Evolutionary conservation across 2,113 vertebrate genomes (phyloP).

Genomic region (Aspidoscelis tigris): DNA sequence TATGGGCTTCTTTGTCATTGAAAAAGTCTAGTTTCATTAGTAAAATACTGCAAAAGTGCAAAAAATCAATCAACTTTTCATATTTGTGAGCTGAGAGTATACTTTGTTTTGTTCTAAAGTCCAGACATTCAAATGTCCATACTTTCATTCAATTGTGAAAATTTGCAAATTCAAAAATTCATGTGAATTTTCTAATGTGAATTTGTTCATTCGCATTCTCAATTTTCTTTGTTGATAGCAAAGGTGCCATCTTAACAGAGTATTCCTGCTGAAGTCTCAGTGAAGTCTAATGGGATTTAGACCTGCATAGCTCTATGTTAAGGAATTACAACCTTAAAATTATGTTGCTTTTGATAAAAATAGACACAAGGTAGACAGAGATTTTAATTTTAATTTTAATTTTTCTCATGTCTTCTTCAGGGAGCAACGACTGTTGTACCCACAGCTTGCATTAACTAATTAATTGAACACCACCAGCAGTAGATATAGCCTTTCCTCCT

Average conservation of each 20-base stretch:
- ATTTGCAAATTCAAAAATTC: too few relatives aligned
- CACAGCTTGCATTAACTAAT: not conserved
- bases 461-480: not conserved
- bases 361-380: not conserved
- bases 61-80: too few relatives aligned
- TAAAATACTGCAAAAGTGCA: too few relatives aligned
- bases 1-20: too few relatives aligned
- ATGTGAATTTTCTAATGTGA: too few relatives aligned
- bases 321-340: not conserved
- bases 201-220: too few relatives aligned
- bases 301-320: not conserved
- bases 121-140: too few relatives aligned
- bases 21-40: too few relatives aligned
- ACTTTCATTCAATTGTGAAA: too few relatives aligned
- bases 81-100: too few relatives aligned
- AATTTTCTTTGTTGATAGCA: not conserved
- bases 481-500: not conserved
- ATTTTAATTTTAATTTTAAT: not conserved
- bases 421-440: not conserved
- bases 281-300: slow-evolving; percentile 11
- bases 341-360: not conserved
- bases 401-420: not conserved
- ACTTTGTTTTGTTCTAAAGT: too few relatives aligned
- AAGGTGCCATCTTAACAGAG: not conserved
- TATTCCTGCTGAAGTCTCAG: slow-evolving; percentile 1